A percentile compares a stretch with the other conserved stretches of the same genome.
Conservation (phyloP, 2,113 vertebrate species). For the Sterrhoptilus dennistouni region DNA sequence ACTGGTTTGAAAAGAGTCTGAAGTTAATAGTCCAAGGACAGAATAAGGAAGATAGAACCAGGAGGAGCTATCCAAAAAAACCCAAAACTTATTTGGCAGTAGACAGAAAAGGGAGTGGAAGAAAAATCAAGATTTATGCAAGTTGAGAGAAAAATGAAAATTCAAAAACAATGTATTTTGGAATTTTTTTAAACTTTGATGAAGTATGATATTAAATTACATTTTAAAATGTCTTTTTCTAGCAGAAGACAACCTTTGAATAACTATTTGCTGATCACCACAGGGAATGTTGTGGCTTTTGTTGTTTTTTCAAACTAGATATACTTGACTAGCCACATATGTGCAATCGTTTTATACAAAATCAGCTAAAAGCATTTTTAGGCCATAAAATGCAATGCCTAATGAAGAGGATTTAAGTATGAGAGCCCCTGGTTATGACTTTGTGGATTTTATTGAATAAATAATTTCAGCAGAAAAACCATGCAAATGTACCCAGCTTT, state of each 20-base stretch:
- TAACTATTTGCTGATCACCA: neutral
- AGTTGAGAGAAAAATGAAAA: neutral
- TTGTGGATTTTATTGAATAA: slow-evolving; percentile 26
- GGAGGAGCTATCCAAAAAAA: neutral
- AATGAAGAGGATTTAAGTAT: neutral
- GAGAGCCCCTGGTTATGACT: neutral
- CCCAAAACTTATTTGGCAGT: neutral
- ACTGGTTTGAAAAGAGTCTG: neutral
- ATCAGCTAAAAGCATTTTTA: neutral
- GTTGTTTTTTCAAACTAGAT: neutral
- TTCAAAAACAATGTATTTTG: neutral
- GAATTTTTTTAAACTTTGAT: neutral
- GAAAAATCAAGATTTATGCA: neutral
- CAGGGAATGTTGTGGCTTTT: neutral
- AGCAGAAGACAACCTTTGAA: neutral
- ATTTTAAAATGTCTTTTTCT: neutral
- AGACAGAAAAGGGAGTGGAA: neutral
- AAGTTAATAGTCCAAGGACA: neutral
- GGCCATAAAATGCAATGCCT: neutral
- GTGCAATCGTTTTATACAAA: neutral
- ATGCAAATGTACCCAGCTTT: neutral
- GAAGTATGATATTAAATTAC: neutral
- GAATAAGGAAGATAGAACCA: neutral
- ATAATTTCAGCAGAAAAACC: neutral
- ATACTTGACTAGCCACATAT: neutral